phyloP scores from a whole-genome alignment of 2,888 invertebrate species.

The Papilio elwesi region DNA sequence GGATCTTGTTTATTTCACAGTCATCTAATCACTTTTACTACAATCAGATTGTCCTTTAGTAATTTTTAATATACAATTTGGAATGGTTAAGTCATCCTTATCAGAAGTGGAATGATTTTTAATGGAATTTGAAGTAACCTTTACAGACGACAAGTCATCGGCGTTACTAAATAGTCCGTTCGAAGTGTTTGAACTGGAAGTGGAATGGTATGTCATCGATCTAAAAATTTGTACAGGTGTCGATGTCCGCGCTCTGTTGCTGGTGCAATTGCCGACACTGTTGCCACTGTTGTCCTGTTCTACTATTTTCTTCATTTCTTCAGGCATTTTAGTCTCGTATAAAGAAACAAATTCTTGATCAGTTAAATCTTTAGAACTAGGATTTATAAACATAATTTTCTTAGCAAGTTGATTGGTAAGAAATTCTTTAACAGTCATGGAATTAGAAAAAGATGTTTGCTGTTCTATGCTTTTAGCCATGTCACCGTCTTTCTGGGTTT shows the following conservation, averaged over 20 bases:
- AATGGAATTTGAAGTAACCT: conserved; percentile 73
- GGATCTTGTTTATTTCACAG: conserved; percentile 44
- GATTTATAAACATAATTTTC: conserved; percentile 75
- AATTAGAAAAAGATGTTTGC: conserved; percentile 68
- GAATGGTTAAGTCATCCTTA: conserved; percentile 78
- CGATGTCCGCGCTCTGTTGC: conserved; percentile 81
- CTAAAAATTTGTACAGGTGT: conserved; percentile 83
- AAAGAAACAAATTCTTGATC: conserved; percentile 72
- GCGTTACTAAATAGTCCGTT: conserved; percentile 80
- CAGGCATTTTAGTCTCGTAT: conserved; percentile 76
- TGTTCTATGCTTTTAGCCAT: conserved; percentile 64
- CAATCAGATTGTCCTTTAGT: conserved; percentile 66
- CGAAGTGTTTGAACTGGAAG: conserved; percentile 77
- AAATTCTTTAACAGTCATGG: conserved; percentile 81
- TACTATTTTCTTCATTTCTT: conserved; percentile 62
- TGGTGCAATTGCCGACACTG: conserved; percentile 57
- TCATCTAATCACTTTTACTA: conserved; percentile 69
- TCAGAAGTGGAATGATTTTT: conserved; percentile 77
- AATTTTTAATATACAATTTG: conserved; percentile 73
- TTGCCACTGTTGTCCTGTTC: conserved; percentile 62
- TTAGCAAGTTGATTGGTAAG: conserved; percentile 72
- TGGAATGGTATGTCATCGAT: conserved; percentile 74
- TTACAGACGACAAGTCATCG: conserved; percentile 84
- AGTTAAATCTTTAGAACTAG: conserved; percentile 60
- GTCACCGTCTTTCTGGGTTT: conserved; percentile 50